Evolutionary conservation across 53 echinoderm and acorn worm species (phyloP).

Genomic region (Hippasteria phrygiana): DNA sequence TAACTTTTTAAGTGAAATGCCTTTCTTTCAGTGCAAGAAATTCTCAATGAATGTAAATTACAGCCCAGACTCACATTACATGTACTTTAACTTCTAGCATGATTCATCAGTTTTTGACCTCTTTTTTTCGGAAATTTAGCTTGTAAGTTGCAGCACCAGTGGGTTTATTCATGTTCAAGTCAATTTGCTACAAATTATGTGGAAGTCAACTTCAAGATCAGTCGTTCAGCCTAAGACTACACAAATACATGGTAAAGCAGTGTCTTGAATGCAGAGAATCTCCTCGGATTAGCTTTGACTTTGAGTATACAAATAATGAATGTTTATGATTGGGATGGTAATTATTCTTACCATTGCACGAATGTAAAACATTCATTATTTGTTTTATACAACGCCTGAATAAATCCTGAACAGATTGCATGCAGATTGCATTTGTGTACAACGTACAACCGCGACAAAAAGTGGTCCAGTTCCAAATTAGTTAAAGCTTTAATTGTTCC

Average conservation of each 20-base stretch:
- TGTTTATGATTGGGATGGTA: no score
- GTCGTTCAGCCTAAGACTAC: not conserved
- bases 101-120: conserved; percentile 21
- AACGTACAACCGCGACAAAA: no score
- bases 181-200: not conserved
- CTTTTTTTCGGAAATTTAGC: not conserved
- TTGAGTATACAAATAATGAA: not conserved
- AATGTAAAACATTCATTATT: no score
- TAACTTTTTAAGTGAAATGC: no score
- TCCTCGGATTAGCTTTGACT: not conserved
- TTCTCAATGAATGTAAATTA: not conserved
- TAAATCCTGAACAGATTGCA: not conserved
- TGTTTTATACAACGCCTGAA: no score
- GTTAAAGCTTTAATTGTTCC: no score
- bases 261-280: not conserved
- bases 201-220: conserved; percentile 3
- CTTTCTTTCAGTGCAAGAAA: no score
- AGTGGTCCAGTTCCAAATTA: no score
- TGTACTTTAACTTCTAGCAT: not conserved
- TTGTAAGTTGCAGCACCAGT: conserved; percentile 8
- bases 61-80: not conserved
- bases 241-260: not conserved
- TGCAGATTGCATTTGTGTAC: not conserved
- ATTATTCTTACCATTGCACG: no score
- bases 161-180: not conserved